phyloP scores from a whole-genome alignment of 2,797 vertebrate species.

The Echiichthys vipera region DNA sequence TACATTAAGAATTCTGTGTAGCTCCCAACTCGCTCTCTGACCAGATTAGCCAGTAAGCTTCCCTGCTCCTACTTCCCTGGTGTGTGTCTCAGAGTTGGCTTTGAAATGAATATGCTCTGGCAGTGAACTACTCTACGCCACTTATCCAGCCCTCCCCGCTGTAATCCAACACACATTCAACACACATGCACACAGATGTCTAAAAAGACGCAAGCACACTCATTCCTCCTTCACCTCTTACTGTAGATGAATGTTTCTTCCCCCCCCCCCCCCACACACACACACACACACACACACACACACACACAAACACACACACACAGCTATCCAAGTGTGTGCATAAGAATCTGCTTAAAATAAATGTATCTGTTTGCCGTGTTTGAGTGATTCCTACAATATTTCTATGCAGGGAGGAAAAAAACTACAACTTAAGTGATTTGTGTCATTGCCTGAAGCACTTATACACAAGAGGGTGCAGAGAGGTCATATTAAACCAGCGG shows the following conservation, averaged over 20 bases:
- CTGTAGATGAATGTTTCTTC: conserved; percentile 1
- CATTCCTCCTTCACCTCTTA: conserved; percentile 43
- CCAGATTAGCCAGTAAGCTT: conserved; percentile 85
- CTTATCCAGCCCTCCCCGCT: conserved; percentile 75
- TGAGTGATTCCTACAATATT: conserved; percentile 43
- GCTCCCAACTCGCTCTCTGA: conserved; percentile 80
- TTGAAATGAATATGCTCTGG: conserved; percentile 83
- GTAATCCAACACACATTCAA: conserved; percentile 65
- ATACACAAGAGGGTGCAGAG: conserved; percentile 46
- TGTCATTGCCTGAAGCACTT: conserved; percentile 65
- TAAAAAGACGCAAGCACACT: conserved; percentile 30
- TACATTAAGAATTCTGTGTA: conserved; percentile 79
- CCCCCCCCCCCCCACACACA: conserved; percentile 23
- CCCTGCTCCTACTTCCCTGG: conserved; percentile 78
- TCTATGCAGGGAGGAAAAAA: conserved; percentile 37
- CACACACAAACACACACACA: conserved; percentile 24
- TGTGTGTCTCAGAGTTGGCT: conserved; percentile 80
- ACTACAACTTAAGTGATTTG: conserved; percentile 59
- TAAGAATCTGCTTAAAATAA: conserved; percentile 23
- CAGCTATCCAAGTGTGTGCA: conserved; percentile 1
- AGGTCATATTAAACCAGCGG: conserved; percentile 75
- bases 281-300: too few species aligned
- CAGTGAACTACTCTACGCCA: conserved; percentile 79
- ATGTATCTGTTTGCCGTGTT: conserved; percentile 33
- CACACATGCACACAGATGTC: conserved; percentile 52